Conservation (phyloP, 1,140 invertebrate species). For the Heliconius hermathena region DNA sequence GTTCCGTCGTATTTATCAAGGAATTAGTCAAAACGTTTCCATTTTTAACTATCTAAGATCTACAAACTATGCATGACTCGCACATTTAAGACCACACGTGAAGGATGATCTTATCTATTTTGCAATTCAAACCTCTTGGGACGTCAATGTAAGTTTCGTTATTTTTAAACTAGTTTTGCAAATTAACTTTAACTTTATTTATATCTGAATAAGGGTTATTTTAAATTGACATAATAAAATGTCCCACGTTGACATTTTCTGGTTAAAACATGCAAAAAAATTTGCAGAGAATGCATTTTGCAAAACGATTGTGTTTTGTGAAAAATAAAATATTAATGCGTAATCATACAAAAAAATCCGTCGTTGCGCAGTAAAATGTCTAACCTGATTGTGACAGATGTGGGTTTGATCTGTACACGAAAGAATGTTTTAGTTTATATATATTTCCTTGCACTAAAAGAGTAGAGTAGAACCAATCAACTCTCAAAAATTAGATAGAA, state of each 20-base stretch:
- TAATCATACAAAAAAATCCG: no score
- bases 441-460: no score
- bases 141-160: constrained; percentile 31
- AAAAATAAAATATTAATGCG: no score
- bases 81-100: constrained; percentile 52
- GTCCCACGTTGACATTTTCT: constrained; percentile 59
- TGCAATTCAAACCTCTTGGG: constrained; percentile 52
- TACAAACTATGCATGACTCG: constrained; percentile 26
- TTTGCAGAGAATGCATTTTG: constrained; percentile 19
- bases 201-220: not conserved
- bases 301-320: not conserved
- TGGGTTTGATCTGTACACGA: no score
- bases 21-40: not conserved
- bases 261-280: constrained; percentile 47
- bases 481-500: no score
- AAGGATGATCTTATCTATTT: constrained; percentile 49
- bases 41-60: constrained; percentile 6
- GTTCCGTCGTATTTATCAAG: not conserved
- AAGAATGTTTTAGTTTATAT: no score
- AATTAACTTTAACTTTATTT: not conserved
- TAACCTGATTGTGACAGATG: no score
- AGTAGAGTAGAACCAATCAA: no score
- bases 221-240: constrained; percentile 27
- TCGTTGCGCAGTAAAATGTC: not conserved
- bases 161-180: not conserved